These are phyloP conservation scores for Meleagris gallopavo DNA, from an alignment of 2,113 vertebrate species.

Conservation along the genomic window DNA sequence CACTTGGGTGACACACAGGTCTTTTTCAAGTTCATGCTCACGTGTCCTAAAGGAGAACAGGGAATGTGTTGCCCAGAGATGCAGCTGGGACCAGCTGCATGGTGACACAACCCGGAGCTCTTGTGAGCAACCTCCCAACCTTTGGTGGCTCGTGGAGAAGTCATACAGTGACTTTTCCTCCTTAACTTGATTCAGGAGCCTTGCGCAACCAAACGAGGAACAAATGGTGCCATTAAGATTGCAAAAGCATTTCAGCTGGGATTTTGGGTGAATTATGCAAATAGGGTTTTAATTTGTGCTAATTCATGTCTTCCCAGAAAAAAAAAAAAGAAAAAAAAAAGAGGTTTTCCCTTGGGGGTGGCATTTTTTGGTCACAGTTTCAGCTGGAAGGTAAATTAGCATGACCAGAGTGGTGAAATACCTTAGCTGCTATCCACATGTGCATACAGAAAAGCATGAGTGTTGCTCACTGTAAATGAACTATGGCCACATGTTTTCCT, in stretches of 20 bases:
- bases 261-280: not conserved
- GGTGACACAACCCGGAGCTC: not conserved
- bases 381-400: not conserved
- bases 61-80: not conserved
- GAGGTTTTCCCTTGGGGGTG: not conserved
- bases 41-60: not conserved
- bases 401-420: not conserved
- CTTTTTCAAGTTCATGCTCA: not conserved
- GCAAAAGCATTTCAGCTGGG: constrained; percentile 15
- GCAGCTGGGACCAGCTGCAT: not conserved
- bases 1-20: not conserved
- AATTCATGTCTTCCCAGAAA: constrained; percentile 22
- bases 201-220: not conserved
- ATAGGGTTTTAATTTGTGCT: constrained; percentile 20
- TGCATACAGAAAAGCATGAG: not conserved
- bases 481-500: not conserved
- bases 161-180: not conserved
- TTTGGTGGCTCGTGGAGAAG: not conserved
- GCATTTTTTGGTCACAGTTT: not conserved
- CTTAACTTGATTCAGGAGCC: not conserved
- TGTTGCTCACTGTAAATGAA: not conserved
- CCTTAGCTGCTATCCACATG: not conserved
- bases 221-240: constrained; percentile 40
- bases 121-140: not conserved
- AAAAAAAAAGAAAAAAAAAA: not conserved